phyloP scores from a whole-genome alignment of 2,888 invertebrate genomes.

The Exocentrus adspersus region DNA sequence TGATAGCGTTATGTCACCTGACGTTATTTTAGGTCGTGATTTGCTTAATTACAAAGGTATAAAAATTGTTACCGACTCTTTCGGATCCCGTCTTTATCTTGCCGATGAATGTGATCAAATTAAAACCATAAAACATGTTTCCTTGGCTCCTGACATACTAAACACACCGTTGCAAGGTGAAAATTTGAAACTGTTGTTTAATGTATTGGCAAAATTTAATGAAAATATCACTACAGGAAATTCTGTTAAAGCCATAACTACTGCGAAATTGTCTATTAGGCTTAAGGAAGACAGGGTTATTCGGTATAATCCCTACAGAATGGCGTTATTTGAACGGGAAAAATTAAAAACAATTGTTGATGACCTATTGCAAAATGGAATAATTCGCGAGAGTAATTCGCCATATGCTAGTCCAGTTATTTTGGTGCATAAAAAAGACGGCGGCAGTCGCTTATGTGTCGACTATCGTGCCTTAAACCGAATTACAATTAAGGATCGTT shows the following conservation, averaged over 20 bases:
- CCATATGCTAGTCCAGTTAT: slow-evolving; percentile 12
- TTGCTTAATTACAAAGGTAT: slow-evolving; percentile 13
- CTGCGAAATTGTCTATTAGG: not conserved
- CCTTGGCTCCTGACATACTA: too few relatives aligned
- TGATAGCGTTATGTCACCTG: slow-evolving; percentile 1
- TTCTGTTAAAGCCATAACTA: not conserved
- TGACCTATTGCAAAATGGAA: slow-evolving; percentile 1
- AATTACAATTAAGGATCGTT: slow-evolving; percentile 6
- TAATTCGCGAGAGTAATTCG: not conserved
- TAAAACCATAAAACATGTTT: too few relatives aligned
- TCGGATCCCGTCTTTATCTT: not conserved
- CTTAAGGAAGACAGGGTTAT: not conserved
- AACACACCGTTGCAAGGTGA: too few relatives aligned
- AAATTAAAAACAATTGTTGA: not conserved
- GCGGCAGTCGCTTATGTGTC: not conserved
- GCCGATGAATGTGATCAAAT: not conserved
- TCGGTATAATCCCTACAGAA: not conserved
- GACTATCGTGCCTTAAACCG: slow-evolving; percentile 8
- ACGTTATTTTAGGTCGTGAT: slow-evolving; percentile 22
- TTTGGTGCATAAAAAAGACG: slow-evolving; percentile 13
- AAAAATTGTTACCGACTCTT: not conserved
- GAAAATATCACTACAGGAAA: not conserved
- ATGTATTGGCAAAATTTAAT: too few relatives aligned
- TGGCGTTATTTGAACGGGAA: not conserved
- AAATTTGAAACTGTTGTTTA: too few relatives aligned